Conservation (phyloP, 2,888 invertebrate genomes). For the Rotaria sp. region DNA sequence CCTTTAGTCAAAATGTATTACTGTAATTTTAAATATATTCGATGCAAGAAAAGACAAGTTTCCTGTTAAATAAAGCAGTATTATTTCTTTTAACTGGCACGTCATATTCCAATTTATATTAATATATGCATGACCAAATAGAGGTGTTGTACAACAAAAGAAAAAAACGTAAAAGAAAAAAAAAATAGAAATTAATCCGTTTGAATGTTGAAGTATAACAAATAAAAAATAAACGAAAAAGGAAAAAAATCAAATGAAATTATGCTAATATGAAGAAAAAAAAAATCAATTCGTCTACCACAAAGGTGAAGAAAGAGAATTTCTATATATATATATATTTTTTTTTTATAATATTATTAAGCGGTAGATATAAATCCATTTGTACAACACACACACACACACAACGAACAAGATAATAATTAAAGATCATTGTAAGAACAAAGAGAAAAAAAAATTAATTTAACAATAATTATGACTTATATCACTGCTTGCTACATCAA, state of each 20-base stretch:
- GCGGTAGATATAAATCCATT: conserved; percentile 2
- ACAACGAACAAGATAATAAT: neutral
- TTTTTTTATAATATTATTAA: neutral
- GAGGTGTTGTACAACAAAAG: neutral
- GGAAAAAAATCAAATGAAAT: neutral
- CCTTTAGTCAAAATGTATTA: no score
- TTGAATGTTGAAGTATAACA: neutral
- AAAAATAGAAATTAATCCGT: neutral
- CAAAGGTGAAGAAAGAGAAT: conserved; percentile 10
- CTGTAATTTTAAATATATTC: no score
- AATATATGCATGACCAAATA: neutral
- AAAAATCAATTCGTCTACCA: conserved; percentile 21
- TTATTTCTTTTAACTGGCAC: neutral
- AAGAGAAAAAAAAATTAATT: neutral
- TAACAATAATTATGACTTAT: conserved; percentile 2
- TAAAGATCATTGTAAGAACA: neutral
- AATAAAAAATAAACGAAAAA: conserved; percentile 5
- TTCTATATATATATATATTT: no score
- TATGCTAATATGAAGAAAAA: neutral
- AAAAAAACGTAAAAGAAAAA: neutral
- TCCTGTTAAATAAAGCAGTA: no score
- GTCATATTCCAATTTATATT: neutral
- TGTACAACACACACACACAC: neutral
- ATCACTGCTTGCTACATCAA: neutral
- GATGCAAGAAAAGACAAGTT: no score